Conservation (phyloP, 2,888 invertebrate species). For the Andrena praecox region DNA sequence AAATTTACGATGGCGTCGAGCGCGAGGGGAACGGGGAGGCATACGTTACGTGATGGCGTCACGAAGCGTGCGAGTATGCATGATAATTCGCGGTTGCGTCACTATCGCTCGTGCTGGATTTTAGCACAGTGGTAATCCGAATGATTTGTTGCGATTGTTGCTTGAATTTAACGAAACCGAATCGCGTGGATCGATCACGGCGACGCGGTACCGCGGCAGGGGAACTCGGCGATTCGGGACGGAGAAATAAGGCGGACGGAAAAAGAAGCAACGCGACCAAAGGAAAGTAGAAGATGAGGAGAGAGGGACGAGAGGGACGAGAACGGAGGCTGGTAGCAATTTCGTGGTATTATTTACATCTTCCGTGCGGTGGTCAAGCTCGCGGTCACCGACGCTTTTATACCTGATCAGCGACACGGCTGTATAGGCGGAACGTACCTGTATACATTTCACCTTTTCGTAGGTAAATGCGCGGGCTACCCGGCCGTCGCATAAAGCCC, state of each 20-base stretch:
- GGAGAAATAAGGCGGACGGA: not conserved
- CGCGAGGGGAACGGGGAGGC: not conserved
- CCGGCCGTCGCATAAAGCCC: conserved; percentile 83
- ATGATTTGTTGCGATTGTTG: not conserved
- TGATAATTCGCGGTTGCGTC: not conserved
- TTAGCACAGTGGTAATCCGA: no score
- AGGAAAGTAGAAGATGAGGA: not conserved
- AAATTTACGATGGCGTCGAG: not conserved
- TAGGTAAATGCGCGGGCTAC: conserved; percentile 68
- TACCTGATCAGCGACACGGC: conserved; percentile 58
- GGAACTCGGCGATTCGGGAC: not conserved
- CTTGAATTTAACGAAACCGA: not conserved
- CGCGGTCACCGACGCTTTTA: conserved; percentile 64
- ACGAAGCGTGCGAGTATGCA: not conserved
- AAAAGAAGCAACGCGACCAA: not conserved
- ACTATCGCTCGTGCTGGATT: not conserved
- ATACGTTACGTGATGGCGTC: not conserved
- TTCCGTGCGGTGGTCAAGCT: conserved; percentile 64
- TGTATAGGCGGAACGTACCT: conserved; percentile 64
- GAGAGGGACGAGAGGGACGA: conserved; percentile 26
- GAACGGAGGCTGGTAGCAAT: conserved; percentile 76
- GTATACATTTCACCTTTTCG: conserved; percentile 72
- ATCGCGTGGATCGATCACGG: conserved; percentile 22
- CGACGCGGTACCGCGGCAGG: not conserved
- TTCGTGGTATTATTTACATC: conserved; percentile 80